Base-by-base conservation (phyloP, 2,888 invertebrate species). In the Ennomos erosarius region DNA sequence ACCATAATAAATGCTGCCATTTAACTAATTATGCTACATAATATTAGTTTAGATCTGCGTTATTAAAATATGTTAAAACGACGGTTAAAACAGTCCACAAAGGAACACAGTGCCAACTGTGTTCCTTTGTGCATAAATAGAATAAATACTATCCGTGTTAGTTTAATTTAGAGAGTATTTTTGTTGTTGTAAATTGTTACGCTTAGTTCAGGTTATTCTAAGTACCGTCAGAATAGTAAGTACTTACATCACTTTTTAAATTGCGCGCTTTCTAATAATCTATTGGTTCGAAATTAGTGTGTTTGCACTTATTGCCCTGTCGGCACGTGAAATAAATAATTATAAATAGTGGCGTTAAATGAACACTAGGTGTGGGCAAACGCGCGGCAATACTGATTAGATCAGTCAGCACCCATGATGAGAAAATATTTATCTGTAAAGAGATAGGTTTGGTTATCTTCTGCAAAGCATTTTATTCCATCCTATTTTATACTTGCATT, bases 1-100 rank as follows among this genome's bases (percentile, higher is more conserved):
- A 74, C 62, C 71, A 75, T 74, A 78, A 79, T 87, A 88, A 89
- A 89, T 89, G 88, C 89, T 84, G 78, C 70, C 73, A 71, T 72
- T 75, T 70, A 72, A 70, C 63, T 71, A 73, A 71, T 67, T 71
- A 71, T 56, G 64, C 63, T 68, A 67, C 62, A 59, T 65, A 64
- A 40, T 42, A 16, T 57, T 13, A 59, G 48, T 70, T 67, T 54
- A 12, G 65, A 62, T 53, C 63, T 68, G 68, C 65, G 74, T 72
- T 26, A 26, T 26, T 69, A 57, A 65, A 65, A 62, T 55, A 70
- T 51, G 54, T 26, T 53, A 59, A 64, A 70, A 69, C 52, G 71
- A 75, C 68, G 75, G 72, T 74, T n/a, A n/a, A n/a, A 75, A 77
- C 71, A 62, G 58, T 60, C 69, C 70, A n/a, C n/a, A n/a, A n/a